Conservation (phyloP, 1,140 invertebrate species). For the Sycobia sp. region DNA sequence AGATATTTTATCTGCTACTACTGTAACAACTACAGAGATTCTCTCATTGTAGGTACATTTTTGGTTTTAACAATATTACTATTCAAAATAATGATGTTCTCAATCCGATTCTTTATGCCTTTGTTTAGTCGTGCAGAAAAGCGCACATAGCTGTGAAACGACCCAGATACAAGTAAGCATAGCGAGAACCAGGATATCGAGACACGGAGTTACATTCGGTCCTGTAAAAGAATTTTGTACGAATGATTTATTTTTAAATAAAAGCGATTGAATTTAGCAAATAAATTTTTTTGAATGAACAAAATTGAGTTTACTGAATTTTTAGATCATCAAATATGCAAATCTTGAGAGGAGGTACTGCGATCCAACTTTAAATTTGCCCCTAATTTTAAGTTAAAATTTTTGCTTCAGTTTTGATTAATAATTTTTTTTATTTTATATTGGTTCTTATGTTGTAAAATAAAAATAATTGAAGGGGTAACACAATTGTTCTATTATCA, state of each 20-base stretch:
- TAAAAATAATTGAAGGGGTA: too few relatives aligned
- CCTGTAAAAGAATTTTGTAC: slow-evolving; percentile 32
- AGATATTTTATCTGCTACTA: slow-evolving; percentile 9
- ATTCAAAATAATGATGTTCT: slow-evolving; percentile 8
- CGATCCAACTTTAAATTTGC: background rate
- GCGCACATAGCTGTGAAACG: slow-evolving; percentile 10
- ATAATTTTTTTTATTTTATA: too few relatives aligned
- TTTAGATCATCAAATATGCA: too few relatives aligned
- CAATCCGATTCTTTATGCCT: slow-evolving; percentile 15
- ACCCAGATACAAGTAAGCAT: slow-evolving; percentile 22
- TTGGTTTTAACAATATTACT: background rate
- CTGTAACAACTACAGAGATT: slow-evolving; percentile 23
- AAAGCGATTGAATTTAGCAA: background rate
- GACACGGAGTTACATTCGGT: slow-evolving; percentile 17
- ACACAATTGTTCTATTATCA: too few relatives aligned
- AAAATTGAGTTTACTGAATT: too few relatives aligned
- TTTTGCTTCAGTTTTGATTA: background rate
- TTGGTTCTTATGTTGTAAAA: too few relatives aligned
- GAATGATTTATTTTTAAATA: background rate
- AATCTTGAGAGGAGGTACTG: too few relatives aligned
- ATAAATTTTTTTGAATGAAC: too few relatives aligned
- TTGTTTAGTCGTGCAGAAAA: slow-evolving; percentile 15
- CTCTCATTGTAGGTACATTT: slow-evolving; percentile 23
- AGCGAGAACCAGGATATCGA: slow-evolving; percentile 16
- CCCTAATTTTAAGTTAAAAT: background rate